Evolutionary conservation across 1,140 invertebrate genomes (phyloP), one percentile per base, ranked within the genome.

Genomic region (Lamellibrachia luymesi): DNA sequence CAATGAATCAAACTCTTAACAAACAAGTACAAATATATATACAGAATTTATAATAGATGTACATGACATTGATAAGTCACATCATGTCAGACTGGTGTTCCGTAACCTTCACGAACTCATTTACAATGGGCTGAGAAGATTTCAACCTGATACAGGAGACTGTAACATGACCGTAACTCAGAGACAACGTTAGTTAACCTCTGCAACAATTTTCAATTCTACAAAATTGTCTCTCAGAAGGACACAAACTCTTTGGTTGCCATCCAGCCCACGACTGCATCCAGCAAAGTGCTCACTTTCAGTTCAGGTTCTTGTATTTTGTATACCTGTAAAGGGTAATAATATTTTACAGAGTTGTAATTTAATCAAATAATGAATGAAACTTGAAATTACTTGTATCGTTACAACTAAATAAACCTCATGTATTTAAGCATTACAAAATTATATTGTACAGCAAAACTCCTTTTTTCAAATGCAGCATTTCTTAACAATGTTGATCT

Each of bases 301-400:
- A 92, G 92, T 51, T 92, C 92, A 52, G 92, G 4, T 38, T 94
- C 95, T n/a, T 94, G 93, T 50, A 95, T 92, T 93, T 95, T 95
- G 94, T 95, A 95, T 22, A 95, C 92, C 95, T 95, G 94, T n/a
- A 94, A 94, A 22, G n/a, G 91, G 89, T 22, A 93, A 27, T 91
- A 4, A 91, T 50, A 91, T 91, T 51, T 50, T 25, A 91, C 91
- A 10, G 91, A 4, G 22, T 27, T 90, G 89, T 90, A 90, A 90
- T 90, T 38, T 38, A 38, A 38, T 38, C 38, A 38, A 38, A 38
- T 38, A 38, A 38, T 38, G 38, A 38, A 38, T 38, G 38, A 38
- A 38, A 38, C 38, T 38, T 38, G 38, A 38, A 38, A 38, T 38
- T 38, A 38, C 38, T 38, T 38, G 38, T 38, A 38, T 38, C 38